Evolutionary conservation across 2,888 invertebrate genomes (phyloP).

Genomic region (Morinoia aosen): DNA sequence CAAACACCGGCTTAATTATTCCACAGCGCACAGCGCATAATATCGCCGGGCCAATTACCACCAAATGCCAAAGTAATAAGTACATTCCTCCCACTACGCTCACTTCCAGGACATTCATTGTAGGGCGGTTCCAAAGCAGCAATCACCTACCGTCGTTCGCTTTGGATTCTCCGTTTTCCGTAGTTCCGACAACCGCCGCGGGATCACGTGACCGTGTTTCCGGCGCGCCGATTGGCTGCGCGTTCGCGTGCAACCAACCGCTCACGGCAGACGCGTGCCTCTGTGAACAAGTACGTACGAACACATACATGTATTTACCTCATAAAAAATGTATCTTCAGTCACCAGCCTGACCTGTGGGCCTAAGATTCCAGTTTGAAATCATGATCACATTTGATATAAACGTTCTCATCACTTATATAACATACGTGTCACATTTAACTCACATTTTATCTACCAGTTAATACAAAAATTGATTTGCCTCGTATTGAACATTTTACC

Average conservation of each 20-base stretch:
- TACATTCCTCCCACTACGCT: background rate
- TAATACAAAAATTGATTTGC: no score
- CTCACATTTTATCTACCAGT: no score
- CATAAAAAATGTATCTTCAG: background rate
- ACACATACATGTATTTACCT: background rate
- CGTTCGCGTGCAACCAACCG: slow-evolving; percentile 44
- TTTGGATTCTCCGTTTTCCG: slow-evolving; percentile 19
- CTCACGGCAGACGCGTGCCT: slow-evolving; percentile 28
- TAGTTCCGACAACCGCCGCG: background rate
- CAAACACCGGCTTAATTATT: slow-evolving; percentile 27
- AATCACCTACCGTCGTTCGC: slow-evolving; percentile 26
- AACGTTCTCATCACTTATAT: no score
- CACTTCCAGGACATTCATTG: slow-evolving; percentile 34
- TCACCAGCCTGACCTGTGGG: background rate
- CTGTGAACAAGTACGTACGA: background rate
- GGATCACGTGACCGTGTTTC: slow-evolving; percentile 35
- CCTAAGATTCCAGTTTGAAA: background rate
- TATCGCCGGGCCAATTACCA: background rate
- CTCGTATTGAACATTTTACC: no score
- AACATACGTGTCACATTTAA: no score
- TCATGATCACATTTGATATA: background rate
- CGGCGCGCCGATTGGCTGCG: slow-evolving; percentile 32
- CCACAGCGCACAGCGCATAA: background rate
- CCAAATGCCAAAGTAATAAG: background rate
- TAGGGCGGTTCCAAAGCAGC: background rate